Percentiles rank a stretch among this genome's conserved stretches.
These are phyloP conservation scores for Astreopora myriophthalma DNA, from an alignment of 64 coral and sea anemone species.

Conservation along the genomic window DNA sequence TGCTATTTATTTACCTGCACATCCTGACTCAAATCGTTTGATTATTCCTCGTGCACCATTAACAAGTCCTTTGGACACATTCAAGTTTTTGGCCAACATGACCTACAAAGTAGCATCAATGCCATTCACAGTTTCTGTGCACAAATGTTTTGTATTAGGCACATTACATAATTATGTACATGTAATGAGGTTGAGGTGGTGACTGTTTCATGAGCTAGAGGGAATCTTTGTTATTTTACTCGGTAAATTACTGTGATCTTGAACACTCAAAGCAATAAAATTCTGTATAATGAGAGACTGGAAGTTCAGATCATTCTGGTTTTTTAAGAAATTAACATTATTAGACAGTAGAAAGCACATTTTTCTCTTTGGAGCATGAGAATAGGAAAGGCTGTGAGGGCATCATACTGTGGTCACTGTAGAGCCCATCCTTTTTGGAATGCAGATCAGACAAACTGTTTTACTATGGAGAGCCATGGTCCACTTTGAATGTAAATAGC, in stretches of 20 bases:
- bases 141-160: not conserved
- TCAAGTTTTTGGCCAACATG: constrained; percentile 93
- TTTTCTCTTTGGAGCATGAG: no score
- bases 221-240: not conserved
- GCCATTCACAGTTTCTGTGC: not conserved
- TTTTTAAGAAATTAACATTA: no score
- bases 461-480: no score
- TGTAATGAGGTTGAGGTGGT: not conserved
- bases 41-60: constrained; percentile 95
- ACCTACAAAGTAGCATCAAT: constrained; percentile 52
- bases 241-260: not conserved
- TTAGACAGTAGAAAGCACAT: no score
- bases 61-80: constrained; percentile 91
- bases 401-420: no score
- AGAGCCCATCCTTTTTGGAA: no score
- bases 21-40: constrained; percentile 78
- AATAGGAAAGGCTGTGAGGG: no score
- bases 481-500: no score
- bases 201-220: not conserved
- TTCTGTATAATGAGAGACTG: no score
- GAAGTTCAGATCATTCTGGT: no score
- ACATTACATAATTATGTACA: no score
- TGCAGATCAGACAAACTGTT: no score
- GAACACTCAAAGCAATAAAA: not conserved
- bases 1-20: constrained; percentile 79